Percentiles rank a stretch among this genome's conserved stretches.
Evolutionary conservation across 2,113 vertebrate species (phyloP).

Genomic region (Toxotes jaculatrix): DNA sequence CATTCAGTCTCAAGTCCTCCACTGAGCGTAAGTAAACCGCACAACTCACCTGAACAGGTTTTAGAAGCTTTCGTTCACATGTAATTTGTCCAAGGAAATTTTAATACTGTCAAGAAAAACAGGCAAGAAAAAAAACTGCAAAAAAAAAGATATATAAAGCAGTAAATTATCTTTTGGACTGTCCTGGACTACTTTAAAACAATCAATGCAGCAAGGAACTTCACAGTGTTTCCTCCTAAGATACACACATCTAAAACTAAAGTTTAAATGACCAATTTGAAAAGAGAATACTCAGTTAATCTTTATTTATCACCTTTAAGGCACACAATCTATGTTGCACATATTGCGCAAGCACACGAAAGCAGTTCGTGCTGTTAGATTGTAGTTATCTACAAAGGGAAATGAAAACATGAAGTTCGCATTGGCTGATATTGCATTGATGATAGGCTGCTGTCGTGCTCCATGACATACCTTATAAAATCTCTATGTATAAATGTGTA

Average conservation of each 20-base stretch:
- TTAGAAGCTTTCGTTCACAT: not conserved
- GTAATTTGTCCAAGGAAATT: not conserved
- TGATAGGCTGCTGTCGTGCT: not conserved
- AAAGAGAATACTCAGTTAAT: not conserved
- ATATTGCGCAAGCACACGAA: not conserved
- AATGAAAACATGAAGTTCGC: not conserved
- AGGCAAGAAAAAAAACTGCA: no score
- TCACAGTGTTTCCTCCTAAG: not conserved
- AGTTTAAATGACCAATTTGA: not conserved
- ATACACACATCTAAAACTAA: not conserved
- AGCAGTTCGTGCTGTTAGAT: not conserved
- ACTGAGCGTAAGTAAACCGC: not conserved
- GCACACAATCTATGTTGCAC: not conserved
- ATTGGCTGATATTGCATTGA: not conserved
- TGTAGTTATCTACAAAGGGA: not conserved
- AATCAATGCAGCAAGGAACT: not conserved
- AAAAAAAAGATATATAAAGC: not conserved
- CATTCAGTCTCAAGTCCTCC: not conserved
- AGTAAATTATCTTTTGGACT: not conserved
- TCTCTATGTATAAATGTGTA: conserved; percentile 55
- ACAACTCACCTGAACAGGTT: not conserved
- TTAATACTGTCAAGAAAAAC: no score
- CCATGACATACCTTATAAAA: not conserved
- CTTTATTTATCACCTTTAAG: conserved; percentile 25
- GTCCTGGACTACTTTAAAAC: not conserved